Evolutionary conservation across 1,140 invertebrate genomes (phyloP).

Genomic region (Drosophila seguyi): DNA sequence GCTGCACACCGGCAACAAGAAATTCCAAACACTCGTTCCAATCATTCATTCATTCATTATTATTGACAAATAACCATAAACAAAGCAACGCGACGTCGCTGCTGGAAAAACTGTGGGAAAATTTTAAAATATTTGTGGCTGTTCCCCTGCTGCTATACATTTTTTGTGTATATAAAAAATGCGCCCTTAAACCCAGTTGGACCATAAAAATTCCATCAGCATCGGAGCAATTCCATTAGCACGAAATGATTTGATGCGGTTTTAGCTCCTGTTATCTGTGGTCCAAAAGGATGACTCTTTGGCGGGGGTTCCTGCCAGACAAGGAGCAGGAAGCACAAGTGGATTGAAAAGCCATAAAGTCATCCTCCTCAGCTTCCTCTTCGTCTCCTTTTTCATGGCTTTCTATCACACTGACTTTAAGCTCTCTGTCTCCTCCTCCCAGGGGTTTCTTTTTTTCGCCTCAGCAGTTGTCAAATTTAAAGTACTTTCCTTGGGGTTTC

Average conservation of each 20-base stretch:
- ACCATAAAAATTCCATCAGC: conserved; percentile 75
- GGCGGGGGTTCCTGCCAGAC: conserved; percentile 12
- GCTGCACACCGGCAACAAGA: neutral
- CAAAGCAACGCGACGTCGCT: conserved; percentile 4
- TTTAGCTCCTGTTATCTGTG: conserved; percentile 63
- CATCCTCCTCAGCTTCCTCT: conserved; percentile 14
- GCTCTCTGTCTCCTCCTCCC: conserved; percentile 1
- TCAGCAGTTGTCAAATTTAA: conserved; percentile 17
- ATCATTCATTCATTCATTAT: conserved; percentile 34
- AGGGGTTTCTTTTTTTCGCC: conserved; percentile 28
- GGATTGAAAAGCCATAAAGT: conserved; percentile 78
- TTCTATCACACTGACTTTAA: conserved; percentile 21
- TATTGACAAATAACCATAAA: conserved; percentile 63
- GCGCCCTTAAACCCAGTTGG: conserved; percentile 35
- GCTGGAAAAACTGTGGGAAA: conserved; percentile 25
- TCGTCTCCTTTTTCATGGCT: conserved; percentile 1
- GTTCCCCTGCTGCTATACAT: conserved; percentile 4
- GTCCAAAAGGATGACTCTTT: conserved; percentile 14
- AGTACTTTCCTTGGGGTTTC: conserved; percentile 1
- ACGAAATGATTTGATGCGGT: conserved; percentile 78
- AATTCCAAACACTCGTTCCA: conserved; percentile 8
- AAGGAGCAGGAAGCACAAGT: conserved; percentile 42
- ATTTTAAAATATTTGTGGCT: conserved; percentile 28
- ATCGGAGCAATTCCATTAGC: conserved; percentile 79
- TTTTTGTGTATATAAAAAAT: conserved; percentile 10